Conservation (phyloP, 2,113 vertebrate species). For the Egretta garzetta region DNA sequence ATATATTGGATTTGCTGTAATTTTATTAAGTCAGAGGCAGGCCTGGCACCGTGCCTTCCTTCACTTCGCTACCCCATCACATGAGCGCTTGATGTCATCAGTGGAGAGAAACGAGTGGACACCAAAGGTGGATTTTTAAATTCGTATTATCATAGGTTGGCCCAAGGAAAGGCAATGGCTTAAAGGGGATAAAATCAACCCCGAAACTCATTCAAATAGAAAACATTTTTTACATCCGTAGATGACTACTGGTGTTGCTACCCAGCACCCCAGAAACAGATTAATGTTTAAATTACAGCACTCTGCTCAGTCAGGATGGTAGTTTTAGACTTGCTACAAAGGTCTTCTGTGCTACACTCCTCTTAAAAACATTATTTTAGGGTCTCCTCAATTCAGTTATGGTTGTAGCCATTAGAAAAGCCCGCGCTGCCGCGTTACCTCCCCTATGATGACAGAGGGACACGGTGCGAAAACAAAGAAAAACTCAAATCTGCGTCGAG, state of each 20-base stretch:
- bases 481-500: neutral
- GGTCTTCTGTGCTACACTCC: neutral
- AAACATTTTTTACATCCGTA: neutral
- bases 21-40: slow-evolving; percentile 7
- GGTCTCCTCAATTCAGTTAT: neutral
- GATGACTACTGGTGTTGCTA: neutral
- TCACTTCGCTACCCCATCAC: neutral
- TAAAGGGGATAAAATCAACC: neutral
- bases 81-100: neutral
- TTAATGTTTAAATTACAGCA: neutral
- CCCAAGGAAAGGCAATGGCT: neutral
- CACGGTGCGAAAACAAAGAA: neutral
- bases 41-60: neutral
- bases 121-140: neutral
- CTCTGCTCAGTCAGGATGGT: neutral
- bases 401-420: neutral
- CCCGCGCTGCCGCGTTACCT: fast-evolving
- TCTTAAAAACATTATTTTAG: neutral
- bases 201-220: neutral
- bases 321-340: neutral
- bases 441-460: neutral
- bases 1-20: slow-evolving; percentile 21
- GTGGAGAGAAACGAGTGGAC: neutral
- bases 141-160: neutral
- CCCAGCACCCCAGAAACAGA: neutral